Evolutionary conservation across 2,888 invertebrate species (phyloP), one percentile per base, ranked within the genome.

Genomic region (Ceramica pisi): DNA sequence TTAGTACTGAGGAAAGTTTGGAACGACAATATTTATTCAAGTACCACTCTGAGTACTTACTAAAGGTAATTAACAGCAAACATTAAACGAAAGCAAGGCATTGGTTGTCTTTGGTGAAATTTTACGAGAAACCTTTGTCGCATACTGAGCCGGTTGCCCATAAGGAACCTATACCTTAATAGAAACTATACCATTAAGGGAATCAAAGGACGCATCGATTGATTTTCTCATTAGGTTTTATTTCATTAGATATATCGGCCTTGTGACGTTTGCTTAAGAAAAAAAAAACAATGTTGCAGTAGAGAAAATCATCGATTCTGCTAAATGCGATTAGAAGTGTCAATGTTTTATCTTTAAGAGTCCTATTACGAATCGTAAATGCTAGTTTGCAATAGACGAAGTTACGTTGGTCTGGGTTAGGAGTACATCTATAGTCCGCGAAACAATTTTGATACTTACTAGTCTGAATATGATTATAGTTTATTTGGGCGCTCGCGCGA

Each of bases 61-160:
- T 55, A 65, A 57, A 10, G 26, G 60, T 79, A 74, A 83, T 79
- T 81, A 71, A 57, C 59, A 61, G 56, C 56, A 70, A 81, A 75
- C 64, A 76, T 48, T 10, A 44, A 71, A 68, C 1, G 80, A 83
- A 81, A 81, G 81, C 60, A 2, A 5, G 1, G 23, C 5, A n/a
- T 48, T 14, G 7, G 19, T n/a, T 56, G 60, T 51, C 35, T 61
- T 64, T 51, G 21, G 38, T 50, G 65, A 82, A 71, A 77, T 53
- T 61, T 53, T 50, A 46, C 19, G 31, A 55, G 44, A 60, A 46
- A 66, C 16, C 23, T 80, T 64, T 19, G 16, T 31, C 16, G 23
- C 16, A 41, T 70, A 60, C 31, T 41, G 2, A 41, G 41, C 14
- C 14, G 14, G 14, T 14, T 14, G 14, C 0, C 14, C 41, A n/a